A percentile compares a stretch with the other conserved stretches of the same genome.
phyloP scores from a whole-genome alignment of 2,888 invertebrate species.

The Campoplex nolae region DNA sequence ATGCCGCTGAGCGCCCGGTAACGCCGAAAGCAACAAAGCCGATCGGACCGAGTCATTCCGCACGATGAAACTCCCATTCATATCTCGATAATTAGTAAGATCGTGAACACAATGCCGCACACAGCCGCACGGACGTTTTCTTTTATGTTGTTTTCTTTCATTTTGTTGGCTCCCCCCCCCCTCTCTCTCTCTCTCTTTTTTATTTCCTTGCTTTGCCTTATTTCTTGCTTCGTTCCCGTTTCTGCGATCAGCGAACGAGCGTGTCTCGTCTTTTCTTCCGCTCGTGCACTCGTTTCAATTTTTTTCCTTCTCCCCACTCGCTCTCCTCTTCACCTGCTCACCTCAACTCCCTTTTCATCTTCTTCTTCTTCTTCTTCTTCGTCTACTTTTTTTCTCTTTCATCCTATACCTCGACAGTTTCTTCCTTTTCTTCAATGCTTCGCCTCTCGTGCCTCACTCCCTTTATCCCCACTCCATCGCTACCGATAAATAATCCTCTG shows the following conservation, averaged over 20 bases:
- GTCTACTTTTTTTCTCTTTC: slow-evolving; percentile 37
- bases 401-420: slow-evolving; percentile 56
- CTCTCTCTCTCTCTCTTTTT: neutral
- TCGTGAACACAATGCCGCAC: slow-evolving; percentile 75
- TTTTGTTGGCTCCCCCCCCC: slow-evolving; percentile 26
- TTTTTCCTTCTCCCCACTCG: slow-evolving; percentile 51
- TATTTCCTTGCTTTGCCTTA: slow-evolving; percentile 17
- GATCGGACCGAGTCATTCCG: slow-evolving; percentile 75
- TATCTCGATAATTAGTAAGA: slow-evolving; percentile 78
- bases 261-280: slow-evolving; percentile 54
- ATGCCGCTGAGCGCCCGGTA: neutral
- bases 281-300: slow-evolving; percentile 47
- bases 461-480: slow-evolving; percentile 67
- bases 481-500: slow-evolving; percentile 81
- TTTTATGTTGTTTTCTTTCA: slow-evolving; percentile 53
- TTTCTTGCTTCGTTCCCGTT: slow-evolving; percentile 41
- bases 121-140: slow-evolving; percentile 57
- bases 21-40: slow-evolving; percentile 71
- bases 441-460: slow-evolving; percentile 64
- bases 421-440: slow-evolving; percentile 65
- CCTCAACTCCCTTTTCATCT: slow-evolving; percentile 32
- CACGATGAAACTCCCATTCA: slow-evolving; percentile 75
- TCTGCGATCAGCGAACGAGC: slow-evolving; percentile 52
- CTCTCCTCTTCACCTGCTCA: slow-evolving; percentile 54
- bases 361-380: slow-evolving; percentile 58